A percentile compares a stretch with the other conserved stretches of the same genome.
Evolutionary conservation across 2,113 vertebrate genomes (phyloP).

Genomic region (Stictonetta naevosa): DNA sequence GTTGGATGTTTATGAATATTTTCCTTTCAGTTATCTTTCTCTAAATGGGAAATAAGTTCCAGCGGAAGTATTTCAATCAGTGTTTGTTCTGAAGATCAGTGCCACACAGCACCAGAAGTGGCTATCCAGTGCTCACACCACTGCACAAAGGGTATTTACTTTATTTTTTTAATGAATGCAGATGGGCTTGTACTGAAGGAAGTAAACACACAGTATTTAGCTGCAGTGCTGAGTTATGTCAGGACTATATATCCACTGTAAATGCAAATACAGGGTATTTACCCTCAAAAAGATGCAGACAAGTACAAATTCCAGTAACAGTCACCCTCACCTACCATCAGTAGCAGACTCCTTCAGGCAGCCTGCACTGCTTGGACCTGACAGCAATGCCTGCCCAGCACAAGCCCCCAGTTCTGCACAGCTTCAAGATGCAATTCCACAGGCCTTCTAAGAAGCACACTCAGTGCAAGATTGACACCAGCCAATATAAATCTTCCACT

Average conservation of each 20-base stretch:
- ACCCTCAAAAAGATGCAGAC: background rate
- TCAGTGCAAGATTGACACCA: background rate
- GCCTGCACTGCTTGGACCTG: background rate
- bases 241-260: background rate
- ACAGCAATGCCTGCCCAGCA: background rate
- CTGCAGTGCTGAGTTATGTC: background rate
- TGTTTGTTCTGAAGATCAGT: background rate
- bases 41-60: background rate
- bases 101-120: background rate
- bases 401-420: background rate
- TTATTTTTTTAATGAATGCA: background rate
- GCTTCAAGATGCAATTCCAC: background rate
- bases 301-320: background rate
- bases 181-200: background rate
- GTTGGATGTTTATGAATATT: background rate
- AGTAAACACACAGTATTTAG: background rate
- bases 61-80: accelerated
- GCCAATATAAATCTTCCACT: background rate
- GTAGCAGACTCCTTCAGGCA: background rate
- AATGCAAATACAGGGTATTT: background rate
- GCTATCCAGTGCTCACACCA: background rate
- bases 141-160: accelerated
- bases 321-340: background rate
- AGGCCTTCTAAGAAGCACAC: background rate
- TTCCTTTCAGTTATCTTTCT: background rate